Evolutionary conservation across 2,797 vertebrate genomes (phyloP), one percentile per base, ranked within the genome.

Genomic region (Sebastolobus alascanus): DNA sequence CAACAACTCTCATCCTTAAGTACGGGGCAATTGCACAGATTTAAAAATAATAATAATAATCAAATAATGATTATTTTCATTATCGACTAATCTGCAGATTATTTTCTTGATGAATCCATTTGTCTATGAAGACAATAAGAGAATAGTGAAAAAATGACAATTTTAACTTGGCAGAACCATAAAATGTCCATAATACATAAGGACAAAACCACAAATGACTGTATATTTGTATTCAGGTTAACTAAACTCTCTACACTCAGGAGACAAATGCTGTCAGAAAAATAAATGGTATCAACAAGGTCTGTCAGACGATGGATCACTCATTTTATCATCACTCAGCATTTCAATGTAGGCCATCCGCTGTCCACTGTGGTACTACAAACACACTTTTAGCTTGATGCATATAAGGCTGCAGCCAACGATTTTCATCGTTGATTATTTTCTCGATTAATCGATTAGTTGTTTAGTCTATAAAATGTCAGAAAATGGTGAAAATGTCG

Each of bases 231-330:
- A 43, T 16, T 43, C 40, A 43, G 1, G 40, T 43, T 43, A 43
- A 7, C 3, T 12, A 31, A 85, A 69, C 4, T 16, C 1, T 60
- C 14, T 0, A 16, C 5, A 78, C 11, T 0, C 43, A 50, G 25
- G 52, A 59, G 29, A 78, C 16, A 40, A 82, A 93, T 86, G 93
- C 95, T 95, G 96, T 98, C 96, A 97, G 97, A 93, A 85, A 85
- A 56, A 94, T 75, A 83, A 8, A 93, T 91, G 94, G 93, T 88
- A 83, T 97, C 97, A 97, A 79, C 93, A 93, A 89, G 93, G 61
- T 83, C 81, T 90, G 89, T 97, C 95, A 96, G 97, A 95, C 93
- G 96, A 97, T 97, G 97, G 97, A 98, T 98, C 97, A 97, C 97
- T 98, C 95, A 86, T 94, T 92, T 84, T 96, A 92, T 98, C 97